phyloP scores from a whole-genome alignment of 2,113 vertebrate species.

The Sterna hirundo region DNA sequence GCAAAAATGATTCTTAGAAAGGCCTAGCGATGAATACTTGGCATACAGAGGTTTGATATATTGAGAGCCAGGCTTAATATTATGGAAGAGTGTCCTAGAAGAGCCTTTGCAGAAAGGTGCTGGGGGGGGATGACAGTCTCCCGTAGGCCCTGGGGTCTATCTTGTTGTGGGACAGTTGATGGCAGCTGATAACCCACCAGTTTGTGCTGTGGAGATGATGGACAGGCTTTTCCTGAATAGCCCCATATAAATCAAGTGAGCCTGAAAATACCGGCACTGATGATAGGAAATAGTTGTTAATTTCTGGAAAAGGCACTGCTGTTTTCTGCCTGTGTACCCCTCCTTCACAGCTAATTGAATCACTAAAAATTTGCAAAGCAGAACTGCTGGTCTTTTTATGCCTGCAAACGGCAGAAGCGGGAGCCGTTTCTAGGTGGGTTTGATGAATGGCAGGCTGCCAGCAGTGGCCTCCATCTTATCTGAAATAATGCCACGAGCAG shows the following conservation, averaged over 20 bases:
- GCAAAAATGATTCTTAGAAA: slow-evolving; percentile 45
- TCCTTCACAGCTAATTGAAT: neutral
- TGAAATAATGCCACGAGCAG: neutral
- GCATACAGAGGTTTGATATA: neutral
- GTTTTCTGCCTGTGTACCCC: neutral
- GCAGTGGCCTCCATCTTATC: neutral
- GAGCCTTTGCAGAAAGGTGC: neutral
- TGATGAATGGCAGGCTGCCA: neutral
- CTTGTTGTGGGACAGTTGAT: neutral
- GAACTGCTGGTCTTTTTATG: neutral
- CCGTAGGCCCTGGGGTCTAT: neutral
- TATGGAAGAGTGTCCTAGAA: slow-evolving; percentile 4
- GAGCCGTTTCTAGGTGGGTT: neutral
- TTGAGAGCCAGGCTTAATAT: neutral
- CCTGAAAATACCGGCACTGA: neutral
- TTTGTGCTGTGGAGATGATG: neutral
- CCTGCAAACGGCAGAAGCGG: rapidly evolving
- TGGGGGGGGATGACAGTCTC: neutral
- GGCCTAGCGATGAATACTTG: slow-evolving; percentile 26
- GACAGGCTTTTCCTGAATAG: neutral
- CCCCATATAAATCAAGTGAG: neutral
- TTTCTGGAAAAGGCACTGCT: neutral
- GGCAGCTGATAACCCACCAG: neutral
- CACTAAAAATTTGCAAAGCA: neutral
- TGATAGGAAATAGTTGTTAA: neutral